Evolutionary conservation across 2,888 invertebrate genomes (phyloP).

Genomic region (Phortica okadai): DNA sequence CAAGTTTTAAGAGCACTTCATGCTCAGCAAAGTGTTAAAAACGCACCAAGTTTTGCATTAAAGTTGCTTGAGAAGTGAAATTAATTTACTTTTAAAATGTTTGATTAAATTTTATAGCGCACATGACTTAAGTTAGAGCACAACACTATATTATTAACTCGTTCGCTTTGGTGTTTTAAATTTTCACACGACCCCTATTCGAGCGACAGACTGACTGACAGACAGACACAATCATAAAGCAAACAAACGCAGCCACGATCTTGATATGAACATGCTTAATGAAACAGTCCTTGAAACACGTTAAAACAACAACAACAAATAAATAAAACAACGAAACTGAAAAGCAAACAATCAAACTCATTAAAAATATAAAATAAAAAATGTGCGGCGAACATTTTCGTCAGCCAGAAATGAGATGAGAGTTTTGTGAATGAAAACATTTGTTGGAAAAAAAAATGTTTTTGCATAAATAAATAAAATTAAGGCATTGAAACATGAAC

Average conservation of each 20-base stretch:
- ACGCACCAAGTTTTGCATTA: no score
- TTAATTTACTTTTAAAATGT: not conserved
- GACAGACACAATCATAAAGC: conserved; percentile 10
- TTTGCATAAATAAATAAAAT: conserved; percentile 19
- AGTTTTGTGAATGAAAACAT: not conserved
- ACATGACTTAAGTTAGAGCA: not conserved
- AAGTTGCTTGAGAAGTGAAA: no score
- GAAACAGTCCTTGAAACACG: conserved; percentile 23
- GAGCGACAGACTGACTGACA: not conserved
- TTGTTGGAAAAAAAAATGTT: not conserved
- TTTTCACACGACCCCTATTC: conserved; percentile 27
- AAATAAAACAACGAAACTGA: conserved; percentile 3
- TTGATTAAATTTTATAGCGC: conserved; percentile 1
- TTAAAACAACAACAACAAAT: not conserved
- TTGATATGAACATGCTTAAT: conserved; percentile 28
- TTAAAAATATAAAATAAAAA: conserved; percentile 10
- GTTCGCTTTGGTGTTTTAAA: not conserved
- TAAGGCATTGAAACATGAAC: not conserved
- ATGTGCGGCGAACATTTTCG: not conserved
- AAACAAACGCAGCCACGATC: conserved; percentile 20
- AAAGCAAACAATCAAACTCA: conserved; percentile 18
- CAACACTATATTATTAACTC: not conserved
- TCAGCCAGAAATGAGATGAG: not conserved
- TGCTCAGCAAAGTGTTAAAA: no score
- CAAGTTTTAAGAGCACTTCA: no score